Conservation (phyloP, 2,888 invertebrate species). For the Lapara coniferarum region DNA sequence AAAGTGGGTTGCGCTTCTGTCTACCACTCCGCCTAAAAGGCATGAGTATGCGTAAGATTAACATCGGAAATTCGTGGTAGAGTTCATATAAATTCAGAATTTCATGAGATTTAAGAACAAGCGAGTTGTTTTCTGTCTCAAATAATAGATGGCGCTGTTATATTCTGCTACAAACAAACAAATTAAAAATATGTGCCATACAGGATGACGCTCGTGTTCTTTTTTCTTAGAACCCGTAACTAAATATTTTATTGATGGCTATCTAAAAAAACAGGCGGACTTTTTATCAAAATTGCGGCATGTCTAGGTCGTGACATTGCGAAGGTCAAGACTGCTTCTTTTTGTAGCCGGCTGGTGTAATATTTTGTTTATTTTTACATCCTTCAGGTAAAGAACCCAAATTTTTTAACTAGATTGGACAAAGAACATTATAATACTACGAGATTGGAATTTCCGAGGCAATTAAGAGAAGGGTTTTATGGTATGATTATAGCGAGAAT, state of each 20-base stretch:
- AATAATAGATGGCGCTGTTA: conserved; percentile 6
- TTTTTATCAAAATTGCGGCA: conserved; percentile 42
- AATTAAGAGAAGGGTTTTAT: conserved; percentile 3
- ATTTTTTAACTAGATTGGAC: neutral
- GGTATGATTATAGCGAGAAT: neutral
- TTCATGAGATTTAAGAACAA: too few relatives aligned
- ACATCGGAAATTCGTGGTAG: too few relatives aligned
- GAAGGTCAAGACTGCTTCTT: conserved; percentile 51
- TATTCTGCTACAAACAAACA: neutral
- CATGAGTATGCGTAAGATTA: too few relatives aligned
- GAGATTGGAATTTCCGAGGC: neutral
- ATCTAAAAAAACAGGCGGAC: conserved; percentile 34
- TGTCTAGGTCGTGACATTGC: conserved; percentile 62
- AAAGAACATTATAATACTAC: too few relatives aligned
- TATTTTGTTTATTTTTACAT: conserved; percentile 10
- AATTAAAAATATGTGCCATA: neutral
- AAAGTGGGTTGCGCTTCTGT: too few relatives aligned
- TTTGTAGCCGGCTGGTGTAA: neutral
- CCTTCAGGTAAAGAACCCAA: conserved; percentile 13
- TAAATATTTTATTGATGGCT: conserved; percentile 26
- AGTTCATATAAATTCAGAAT: too few relatives aligned
- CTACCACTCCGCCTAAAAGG: too few relatives aligned
- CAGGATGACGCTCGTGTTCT: neutral
- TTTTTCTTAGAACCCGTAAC: conserved; percentile 20
- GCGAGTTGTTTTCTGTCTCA: neutral